Percentiles rank a stretch among this genome's conserved stretches.
These are phyloP conservation scores for Resseliella maxima DNA, from an alignment of 2,888 invertebrate genomes.

Conservation along the genomic window DNA sequence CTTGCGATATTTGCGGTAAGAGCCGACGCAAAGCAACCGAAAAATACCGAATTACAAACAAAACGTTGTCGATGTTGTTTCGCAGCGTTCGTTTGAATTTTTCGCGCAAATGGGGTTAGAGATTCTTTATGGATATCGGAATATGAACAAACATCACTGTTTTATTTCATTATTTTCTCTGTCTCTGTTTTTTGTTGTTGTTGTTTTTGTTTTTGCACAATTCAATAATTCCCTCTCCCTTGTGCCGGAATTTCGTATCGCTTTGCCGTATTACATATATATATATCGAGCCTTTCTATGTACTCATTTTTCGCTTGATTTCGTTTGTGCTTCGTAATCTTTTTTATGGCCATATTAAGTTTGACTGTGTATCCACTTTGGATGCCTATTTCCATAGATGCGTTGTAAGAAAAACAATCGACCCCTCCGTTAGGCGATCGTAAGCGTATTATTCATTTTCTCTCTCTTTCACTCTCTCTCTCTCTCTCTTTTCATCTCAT, in stretches of 20 bases:
- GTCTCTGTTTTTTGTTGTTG: no score
- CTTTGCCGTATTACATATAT: not conserved
- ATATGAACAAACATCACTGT: not conserved
- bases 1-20: not conserved
- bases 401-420: conserved; percentile 24
- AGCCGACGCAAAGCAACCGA: not conserved
- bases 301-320: not conserved
- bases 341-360: not conserved
- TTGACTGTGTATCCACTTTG: conserved; percentile 43
- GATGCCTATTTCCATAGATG: conserved; percentile 13
- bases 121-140: not conserved
- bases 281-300: not conserved
- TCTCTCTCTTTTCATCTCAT: no score
- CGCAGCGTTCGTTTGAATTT: not conserved
- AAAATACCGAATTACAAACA: no score
- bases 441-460: not conserved
- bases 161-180: no score
- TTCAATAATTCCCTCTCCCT: conserved; percentile 37
- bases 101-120: conserved; percentile 39
- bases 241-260: conserved; percentile 4
- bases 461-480: no score
- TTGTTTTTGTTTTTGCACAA: not conserved
- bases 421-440: conserved; percentile 47
- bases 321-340: not conserved
- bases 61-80: not conserved